These are phyloP conservation scores for Armadillidium nasatum DNA, from an alignment of 1,140 invertebrate genomes.

Conservation along the genomic window DNA sequence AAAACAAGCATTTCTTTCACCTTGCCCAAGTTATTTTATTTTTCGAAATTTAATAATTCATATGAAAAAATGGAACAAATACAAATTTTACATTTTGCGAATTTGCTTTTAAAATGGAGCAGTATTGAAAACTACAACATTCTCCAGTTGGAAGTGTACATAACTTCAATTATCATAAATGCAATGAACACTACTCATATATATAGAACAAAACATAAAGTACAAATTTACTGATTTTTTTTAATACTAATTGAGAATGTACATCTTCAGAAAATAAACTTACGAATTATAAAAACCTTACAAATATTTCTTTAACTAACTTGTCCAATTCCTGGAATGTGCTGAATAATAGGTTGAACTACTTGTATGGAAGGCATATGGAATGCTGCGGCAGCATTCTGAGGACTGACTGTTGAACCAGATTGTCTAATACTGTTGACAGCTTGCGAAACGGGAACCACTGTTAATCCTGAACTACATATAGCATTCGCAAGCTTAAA, in stretches of 20 bases:
- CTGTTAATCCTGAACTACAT: constrained; percentile 28
- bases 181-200: not conserved
- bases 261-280: not conserved
- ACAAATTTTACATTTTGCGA: too few species aligned
- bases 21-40: too few species aligned
- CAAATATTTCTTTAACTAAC: constrained; percentile 28
- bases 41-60: too few species aligned
- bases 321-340: constrained; percentile 66
- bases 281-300: constrained; percentile 56
- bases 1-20: too few species aligned
- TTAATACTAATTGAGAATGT: too few species aligned
- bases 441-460: constrained; percentile 35
- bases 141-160: not conserved
- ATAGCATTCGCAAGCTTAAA: constrained; percentile 29
- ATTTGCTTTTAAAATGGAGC: too few species aligned
- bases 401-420: constrained; percentile 42
- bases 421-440: constrained; percentile 10
- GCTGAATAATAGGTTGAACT: constrained; percentile 55
- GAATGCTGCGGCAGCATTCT: constrained; percentile 43
- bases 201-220: not conserved
- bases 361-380: constrained; percentile 48
- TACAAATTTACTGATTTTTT: too few species aligned
- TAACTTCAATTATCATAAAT: not conserved
- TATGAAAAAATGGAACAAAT: too few species aligned
- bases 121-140: too few species aligned